These are phyloP conservation scores for Trichopoda pennipes DNA, from an alignment of 2,888 invertebrate genomes.

Conservation along the genomic window DNA sequence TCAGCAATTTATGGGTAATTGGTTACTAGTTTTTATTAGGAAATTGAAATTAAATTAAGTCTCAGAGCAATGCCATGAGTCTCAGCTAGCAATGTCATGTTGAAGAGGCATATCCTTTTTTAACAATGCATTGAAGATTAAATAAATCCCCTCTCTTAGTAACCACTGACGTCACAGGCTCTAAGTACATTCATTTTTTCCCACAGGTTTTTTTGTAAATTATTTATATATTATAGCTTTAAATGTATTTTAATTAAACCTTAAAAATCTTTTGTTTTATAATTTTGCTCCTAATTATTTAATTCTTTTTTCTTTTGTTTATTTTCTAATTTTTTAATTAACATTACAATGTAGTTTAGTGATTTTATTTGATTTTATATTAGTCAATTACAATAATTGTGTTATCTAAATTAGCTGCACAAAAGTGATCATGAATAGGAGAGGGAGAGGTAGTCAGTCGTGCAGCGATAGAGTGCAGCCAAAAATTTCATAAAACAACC, in stretches of 20 bases:
- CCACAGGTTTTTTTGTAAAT: too few species aligned
- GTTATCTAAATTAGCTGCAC: constrained; percentile 46
- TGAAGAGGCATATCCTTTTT: too few species aligned
- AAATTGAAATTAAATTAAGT: too few species aligned
- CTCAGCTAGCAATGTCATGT: too few species aligned
- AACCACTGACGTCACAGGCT: too few species aligned
- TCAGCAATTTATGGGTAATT: too few species aligned
- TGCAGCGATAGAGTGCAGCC: constrained; percentile 4
- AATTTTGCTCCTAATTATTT: background rate
- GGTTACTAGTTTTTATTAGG: too few species aligned
- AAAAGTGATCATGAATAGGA: background rate
- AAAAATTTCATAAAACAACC: constrained; percentile 20
- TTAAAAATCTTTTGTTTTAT: background rate
- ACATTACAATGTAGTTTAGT: constrained; percentile 28
- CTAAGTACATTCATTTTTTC: too few species aligned
- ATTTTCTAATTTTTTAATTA: constrained; percentile 6
- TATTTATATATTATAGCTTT: background rate
- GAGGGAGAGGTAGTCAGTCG: too few species aligned
- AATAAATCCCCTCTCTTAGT: too few species aligned
- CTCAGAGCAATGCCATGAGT: too few species aligned
- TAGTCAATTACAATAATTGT: background rate
- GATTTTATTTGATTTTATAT: constrained; percentile 43
- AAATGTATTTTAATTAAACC: background rate
- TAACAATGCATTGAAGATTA: too few species aligned
- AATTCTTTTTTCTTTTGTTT: constrained; percentile 11